Conservation (phyloP, 2,888 invertebrate species). For the Chrysolina americana region DNA sequence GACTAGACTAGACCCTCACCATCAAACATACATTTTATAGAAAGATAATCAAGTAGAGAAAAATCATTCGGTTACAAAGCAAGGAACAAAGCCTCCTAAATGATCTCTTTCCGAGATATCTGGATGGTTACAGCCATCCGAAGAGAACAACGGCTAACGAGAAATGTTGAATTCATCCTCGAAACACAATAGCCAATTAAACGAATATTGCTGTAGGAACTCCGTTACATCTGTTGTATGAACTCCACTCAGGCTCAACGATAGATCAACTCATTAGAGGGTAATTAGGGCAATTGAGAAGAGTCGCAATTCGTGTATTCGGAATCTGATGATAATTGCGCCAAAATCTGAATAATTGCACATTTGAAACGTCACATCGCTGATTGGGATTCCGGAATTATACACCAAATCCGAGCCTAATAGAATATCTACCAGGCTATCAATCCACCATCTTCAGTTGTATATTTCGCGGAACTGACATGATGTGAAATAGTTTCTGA, state of each 20-base stretch:
- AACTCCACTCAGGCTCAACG: neutral
- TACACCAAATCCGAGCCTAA: neutral
- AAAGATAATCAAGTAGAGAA: no score
- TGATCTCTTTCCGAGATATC: no score
- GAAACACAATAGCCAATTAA: neutral
- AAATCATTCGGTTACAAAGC: no score
- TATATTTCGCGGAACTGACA: neutral
- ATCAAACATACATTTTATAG: no score
- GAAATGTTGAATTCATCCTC: neutral
- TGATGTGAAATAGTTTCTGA: no score
- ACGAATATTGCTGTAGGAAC: neutral
- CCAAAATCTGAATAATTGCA: conserved; percentile 7
- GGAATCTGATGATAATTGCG: conserved; percentile 1
- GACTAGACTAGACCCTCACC: no score
- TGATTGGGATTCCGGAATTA: conserved; percentile 1
- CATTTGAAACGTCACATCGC: neutral
- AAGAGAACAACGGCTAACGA: neutral
- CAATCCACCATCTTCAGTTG: neutral
- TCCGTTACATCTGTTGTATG: neutral
- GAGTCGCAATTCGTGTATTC: neutral
- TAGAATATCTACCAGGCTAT: neutral
- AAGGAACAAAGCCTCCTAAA: no score
- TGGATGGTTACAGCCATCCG: neutral
- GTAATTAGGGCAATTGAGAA: neutral
- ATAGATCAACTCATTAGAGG: neutral